Evolutionary conservation across 2,797 vertebrate species (phyloP).

Genomic region (Eulemur coronatus): DNA sequence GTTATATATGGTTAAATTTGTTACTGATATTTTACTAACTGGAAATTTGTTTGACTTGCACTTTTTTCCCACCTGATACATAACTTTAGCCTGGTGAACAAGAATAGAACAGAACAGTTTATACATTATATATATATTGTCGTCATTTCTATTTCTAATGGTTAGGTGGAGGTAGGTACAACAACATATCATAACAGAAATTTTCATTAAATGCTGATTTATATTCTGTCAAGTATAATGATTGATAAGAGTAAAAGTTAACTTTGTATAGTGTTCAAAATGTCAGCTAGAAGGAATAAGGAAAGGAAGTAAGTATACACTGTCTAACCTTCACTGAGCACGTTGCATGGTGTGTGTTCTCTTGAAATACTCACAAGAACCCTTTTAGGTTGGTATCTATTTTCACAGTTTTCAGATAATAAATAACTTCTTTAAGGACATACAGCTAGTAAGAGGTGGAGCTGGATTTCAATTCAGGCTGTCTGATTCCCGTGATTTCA

Average conservation of each 20-base stretch:
- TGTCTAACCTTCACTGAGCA: background rate
- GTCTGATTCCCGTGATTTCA: background rate
- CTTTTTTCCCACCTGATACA: fast-evolving
- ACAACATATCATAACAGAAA: background rate
- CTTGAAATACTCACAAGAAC: background rate
- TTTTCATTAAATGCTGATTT: background rate
- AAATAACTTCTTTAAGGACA: background rate
- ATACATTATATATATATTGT: background rate
- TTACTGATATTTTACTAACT: background rate
- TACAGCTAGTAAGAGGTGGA: background rate
- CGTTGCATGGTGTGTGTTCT: background rate
- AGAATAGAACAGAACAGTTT: background rate
- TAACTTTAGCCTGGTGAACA: background rate
- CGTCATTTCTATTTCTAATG: background rate
- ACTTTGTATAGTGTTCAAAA: background rate
- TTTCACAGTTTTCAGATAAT: background rate
- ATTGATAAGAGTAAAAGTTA: background rate
- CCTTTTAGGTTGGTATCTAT: background rate
- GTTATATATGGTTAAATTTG: background rate
- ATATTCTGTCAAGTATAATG: background rate
- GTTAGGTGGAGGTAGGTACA: background rate
- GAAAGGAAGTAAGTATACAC: background rate
- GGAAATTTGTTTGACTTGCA: background rate
- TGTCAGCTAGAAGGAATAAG: background rate
- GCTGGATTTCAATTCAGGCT: background rate